phyloP scores from a whole-genome alignment of 1,140 invertebrate species.

The Bombus haemorrhoidalis region DNA sequence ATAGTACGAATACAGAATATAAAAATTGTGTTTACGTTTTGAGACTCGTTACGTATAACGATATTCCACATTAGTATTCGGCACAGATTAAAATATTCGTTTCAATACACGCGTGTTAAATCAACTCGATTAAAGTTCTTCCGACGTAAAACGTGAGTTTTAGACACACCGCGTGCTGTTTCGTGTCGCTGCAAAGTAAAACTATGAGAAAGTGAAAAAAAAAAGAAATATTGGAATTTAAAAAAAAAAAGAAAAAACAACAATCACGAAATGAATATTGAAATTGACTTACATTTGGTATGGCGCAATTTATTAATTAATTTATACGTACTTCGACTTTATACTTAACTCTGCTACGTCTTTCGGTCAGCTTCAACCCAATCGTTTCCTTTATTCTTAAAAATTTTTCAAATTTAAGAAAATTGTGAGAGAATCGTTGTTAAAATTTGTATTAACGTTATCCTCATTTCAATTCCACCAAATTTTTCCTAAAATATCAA shows the following conservation, averaged over 20 bases:
- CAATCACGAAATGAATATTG: not conserved
- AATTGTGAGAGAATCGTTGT: not conserved
- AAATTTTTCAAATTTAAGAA: no score
- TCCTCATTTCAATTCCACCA: not conserved
- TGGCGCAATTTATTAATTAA: not conserved
- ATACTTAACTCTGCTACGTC: not conserved
- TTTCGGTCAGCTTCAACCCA: not conserved
- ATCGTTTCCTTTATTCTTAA: no score
- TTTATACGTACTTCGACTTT: not conserved
- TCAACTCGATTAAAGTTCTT: not conserved
- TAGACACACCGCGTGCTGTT: not conserved
- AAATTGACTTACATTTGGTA: not conserved
- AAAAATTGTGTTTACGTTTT: slow-evolving; percentile 28
- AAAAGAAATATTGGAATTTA: not conserved
- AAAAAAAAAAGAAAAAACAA: not conserved
- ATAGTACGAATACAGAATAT: not conserved
- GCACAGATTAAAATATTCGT: not conserved
- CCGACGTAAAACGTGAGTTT: not conserved
- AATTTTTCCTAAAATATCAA: not conserved
- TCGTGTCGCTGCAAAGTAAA: slow-evolving; percentile 32
- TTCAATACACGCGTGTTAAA: not conserved
- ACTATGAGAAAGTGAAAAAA: slow-evolving; percentile 12
- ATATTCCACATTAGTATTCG: slow-evolving; percentile 29
- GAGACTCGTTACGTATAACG: slow-evolving; percentile 11
- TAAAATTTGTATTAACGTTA: not conserved